These are phyloP conservation scores for Drosophila erecta DNA, from an alignment of 1,140 invertebrate species.

Conservation along the genomic window DNA sequence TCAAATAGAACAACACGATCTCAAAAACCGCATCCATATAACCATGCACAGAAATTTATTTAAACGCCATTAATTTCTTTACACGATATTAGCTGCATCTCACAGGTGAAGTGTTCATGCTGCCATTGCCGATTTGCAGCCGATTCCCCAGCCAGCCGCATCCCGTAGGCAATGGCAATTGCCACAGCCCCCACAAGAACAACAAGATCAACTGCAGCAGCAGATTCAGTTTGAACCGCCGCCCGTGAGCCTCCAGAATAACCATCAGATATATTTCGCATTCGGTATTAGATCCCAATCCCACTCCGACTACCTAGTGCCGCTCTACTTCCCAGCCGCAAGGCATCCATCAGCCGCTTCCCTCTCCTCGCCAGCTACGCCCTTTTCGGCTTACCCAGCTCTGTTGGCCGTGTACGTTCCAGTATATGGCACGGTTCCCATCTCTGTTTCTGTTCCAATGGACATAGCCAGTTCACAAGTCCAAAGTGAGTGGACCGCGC, in stretches of 20 bases:
- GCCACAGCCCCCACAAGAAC: constrained; percentile 41
- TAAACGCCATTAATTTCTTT: constrained; percentile 81
- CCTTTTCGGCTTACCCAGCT: background rate
- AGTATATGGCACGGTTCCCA: background rate
- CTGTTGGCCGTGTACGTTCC: background rate
- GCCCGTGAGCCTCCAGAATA: background rate
- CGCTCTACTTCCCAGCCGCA: constrained; percentile 3
- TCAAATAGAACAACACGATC: constrained; percentile 82
- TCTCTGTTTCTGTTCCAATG: background rate
- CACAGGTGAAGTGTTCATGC: constrained; percentile 81
- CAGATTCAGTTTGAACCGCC: constrained; percentile 2
- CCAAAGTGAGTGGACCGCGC: background rate
- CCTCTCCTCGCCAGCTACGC: background rate
- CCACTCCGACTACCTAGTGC: constrained; percentile 7
- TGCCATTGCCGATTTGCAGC: constrained; percentile 76
- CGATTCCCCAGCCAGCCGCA: constrained; percentile 34
- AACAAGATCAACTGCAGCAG: constrained; percentile 5
- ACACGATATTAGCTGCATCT: constrained; percentile 81
- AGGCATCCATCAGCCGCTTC: background rate
- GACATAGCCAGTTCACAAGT: background rate
- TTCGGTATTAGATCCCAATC: background rate
- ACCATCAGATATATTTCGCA: background rate
- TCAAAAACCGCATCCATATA: constrained; percentile 84
- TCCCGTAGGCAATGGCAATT: constrained; percentile 21
- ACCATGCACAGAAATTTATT: constrained; percentile 84